These are phyloP conservation scores for Atherinosoma microstoma DNA, from an alignment of 2,797 vertebrate species.

Conservation along the genomic window DNA sequence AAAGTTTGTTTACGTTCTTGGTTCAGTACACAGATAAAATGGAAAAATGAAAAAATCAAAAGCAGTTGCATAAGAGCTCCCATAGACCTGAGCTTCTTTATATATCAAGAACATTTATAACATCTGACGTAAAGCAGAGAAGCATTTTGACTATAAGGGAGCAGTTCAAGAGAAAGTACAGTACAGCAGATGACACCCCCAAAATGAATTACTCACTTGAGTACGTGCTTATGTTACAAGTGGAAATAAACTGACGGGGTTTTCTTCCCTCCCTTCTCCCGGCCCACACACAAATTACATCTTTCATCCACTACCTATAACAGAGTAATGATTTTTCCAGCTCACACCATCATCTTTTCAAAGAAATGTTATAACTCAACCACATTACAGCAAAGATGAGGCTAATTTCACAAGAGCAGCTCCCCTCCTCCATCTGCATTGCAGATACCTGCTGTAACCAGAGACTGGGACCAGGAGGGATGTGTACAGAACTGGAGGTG, in stretches of 20 bases:
- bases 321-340: constrained; percentile 11
- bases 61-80: background rate
- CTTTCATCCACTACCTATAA: constrained; percentile 22
- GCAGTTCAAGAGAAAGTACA: constrained; percentile 6
- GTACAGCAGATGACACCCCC: constrained; percentile 13
- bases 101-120: background rate
- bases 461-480: constrained; percentile 53
- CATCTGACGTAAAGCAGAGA: background rate
- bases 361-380: constrained; percentile 21
- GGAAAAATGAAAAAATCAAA: background rate
- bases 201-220: constrained; percentile 45
- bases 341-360: constrained; percentile 32
- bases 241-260: constrained; percentile 28
- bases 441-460: constrained; percentile 75
- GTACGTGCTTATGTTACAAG: constrained; percentile 28
- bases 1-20: constrained; percentile 35
- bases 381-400: background rate
- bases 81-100: background rate
- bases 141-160: background rate
- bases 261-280: background rate
- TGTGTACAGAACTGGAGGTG: constrained; percentile 26
- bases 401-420: constrained; percentile 40
- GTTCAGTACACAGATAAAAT: background rate
- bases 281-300: constrained; percentile 8
- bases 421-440: constrained; percentile 72